Conservation (phyloP, 2,888 invertebrate genomes). For the Podabrus alpinus region DNA sequence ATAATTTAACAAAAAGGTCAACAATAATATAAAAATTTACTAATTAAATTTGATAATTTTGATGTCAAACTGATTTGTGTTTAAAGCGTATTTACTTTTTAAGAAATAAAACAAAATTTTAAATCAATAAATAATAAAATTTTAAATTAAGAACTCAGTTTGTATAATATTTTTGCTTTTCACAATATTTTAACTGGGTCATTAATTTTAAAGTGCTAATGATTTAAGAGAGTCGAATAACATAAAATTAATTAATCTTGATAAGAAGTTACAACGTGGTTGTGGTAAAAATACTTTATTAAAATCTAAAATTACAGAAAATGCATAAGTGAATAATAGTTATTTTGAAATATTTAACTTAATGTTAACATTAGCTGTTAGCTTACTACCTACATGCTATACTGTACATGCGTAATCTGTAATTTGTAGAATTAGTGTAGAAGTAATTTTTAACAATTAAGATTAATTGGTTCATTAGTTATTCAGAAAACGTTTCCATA, state of each 20-base stretch:
- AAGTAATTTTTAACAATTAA: neutral
- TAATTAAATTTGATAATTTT: no score
- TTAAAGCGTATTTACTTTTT: no score
- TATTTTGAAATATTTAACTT: neutral
- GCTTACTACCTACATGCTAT: neutral
- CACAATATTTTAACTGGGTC: constrained; percentile 9
- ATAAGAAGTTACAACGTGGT: constrained; percentile 15
- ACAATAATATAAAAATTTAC: no score
- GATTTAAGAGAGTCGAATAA: constrained; percentile 27
- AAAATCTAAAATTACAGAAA: constrained; percentile 18
- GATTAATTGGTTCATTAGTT: constrained; percentile 6
- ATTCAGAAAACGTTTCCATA: constrained; percentile 7
- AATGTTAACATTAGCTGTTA: neutral
- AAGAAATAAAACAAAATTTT: no score
- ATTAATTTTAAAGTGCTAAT: constrained; percentile 22
- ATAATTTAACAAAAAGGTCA: no score
- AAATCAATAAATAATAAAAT: no score
- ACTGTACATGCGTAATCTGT: neutral
- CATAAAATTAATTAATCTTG: constrained; percentile 20
- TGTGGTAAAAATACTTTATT: constrained; percentile 23
- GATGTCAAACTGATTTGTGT: no score
- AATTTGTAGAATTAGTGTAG: neutral
- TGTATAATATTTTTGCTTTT: neutral
- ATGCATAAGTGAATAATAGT: neutral
- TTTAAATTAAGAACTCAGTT: neutral